These are phyloP conservation scores for Hippocampus guttulatus DNA, from an alignment of 2,113 vertebrate species.

Conservation along the genomic window DNA sequence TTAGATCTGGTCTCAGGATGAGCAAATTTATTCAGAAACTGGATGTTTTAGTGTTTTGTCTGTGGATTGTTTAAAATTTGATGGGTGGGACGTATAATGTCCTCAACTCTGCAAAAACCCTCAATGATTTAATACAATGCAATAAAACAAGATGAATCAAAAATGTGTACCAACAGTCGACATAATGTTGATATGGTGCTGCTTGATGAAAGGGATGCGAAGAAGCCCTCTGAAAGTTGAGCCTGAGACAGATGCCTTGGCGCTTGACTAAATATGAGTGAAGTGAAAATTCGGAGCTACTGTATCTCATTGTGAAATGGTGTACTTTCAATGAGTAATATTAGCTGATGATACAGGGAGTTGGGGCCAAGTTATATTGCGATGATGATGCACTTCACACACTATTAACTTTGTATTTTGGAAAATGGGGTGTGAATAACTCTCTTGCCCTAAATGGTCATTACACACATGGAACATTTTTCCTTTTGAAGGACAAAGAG, in stretches of 20 bases:
- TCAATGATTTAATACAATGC: too few species aligned
- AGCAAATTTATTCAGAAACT: too few species aligned
- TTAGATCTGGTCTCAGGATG: too few species aligned
- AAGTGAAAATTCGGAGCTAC: background rate
- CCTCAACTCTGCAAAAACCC: too few species aligned
- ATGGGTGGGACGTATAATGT: too few species aligned
- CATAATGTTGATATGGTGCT: background rate
- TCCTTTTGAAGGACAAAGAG: slow-evolving; percentile 3
- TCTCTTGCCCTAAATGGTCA: slow-evolving; percentile 1
- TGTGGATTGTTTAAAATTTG: too few species aligned
- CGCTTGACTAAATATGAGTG: background rate
- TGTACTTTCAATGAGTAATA: background rate
- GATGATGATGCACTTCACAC: slow-evolving; percentile 3
- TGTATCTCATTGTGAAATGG: background rate
- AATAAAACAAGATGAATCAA: background rate
- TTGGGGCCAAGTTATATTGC: background rate
- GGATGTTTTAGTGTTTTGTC: too few species aligned
- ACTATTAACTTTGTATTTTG: slow-evolving; percentile 9
- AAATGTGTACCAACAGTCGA: background rate
- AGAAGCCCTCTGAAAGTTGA: background rate
- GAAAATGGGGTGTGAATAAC: slow-evolving; percentile 11
- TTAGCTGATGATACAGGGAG: slow-evolving; percentile 6
- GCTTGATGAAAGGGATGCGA: background rate
- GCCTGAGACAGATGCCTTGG: background rate
- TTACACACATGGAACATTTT: background rate